phyloP scores from a whole-genome alignment of 2,113 vertebrate genomes.

The Cephalopholis sonnerati region DNA sequence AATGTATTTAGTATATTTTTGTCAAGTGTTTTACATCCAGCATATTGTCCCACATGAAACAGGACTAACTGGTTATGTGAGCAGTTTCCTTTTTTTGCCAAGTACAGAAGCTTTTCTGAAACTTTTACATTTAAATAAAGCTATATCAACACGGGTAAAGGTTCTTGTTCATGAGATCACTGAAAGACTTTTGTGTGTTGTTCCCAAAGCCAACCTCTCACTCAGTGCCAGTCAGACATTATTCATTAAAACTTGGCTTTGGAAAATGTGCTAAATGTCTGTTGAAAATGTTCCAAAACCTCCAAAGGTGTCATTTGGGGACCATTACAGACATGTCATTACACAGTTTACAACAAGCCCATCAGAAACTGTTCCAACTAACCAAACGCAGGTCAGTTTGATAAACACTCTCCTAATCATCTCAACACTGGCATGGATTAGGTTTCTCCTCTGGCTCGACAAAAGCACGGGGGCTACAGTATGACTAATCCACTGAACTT shows the following conservation, averaged over 20 bases:
- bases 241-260: slow-evolving; percentile 34
- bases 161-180: background rate
- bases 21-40: background rate
- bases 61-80: background rate
- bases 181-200: background rate
- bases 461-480: slow-evolving; percentile 81
- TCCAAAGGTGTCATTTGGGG: slow-evolving; percentile 62
- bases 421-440: slow-evolving; percentile 73
- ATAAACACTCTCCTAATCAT: slow-evolving; percentile 83
- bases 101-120: background rate
- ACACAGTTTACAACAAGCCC: slow-evolving; percentile 76
- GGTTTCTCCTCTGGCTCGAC: slow-evolving; percentile 71
- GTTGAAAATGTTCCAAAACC: slow-evolving; percentile 60
- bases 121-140: background rate
- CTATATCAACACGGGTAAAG: background rate
- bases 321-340: slow-evolving; percentile 67
- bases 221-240: slow-evolving; percentile 20
- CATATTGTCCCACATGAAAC: background rate
- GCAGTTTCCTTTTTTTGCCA: background rate
- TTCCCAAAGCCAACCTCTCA: background rate
- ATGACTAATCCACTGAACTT: slow-evolving; percentile 86
- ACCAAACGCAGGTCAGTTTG: slow-evolving; percentile 63
- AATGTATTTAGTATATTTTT: background rate
- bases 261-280: slow-evolving; percentile 50
- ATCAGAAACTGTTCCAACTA: slow-evolving; percentile 72